phyloP scores from a whole-genome alignment of 2,888 invertebrate genomes.

The Gasteruption jaculator region DNA sequence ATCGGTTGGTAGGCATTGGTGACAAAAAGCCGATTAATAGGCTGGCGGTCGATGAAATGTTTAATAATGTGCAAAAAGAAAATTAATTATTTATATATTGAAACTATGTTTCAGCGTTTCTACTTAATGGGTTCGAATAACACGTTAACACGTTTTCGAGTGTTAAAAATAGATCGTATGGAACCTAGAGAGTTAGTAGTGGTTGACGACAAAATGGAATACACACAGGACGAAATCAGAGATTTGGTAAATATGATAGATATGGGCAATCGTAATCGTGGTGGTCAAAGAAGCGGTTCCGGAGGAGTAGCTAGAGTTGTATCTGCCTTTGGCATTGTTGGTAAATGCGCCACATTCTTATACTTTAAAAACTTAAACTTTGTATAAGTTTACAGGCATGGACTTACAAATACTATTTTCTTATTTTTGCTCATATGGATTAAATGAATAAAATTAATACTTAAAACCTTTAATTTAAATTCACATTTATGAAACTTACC shows the following conservation, averaged over 20 bases:
- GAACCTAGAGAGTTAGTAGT: constrained; percentile 76
- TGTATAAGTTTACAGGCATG: constrained; percentile 3
- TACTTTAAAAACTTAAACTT: too few relatives aligned
- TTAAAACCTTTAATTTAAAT: too few relatives aligned
- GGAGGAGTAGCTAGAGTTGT: constrained; percentile 70
- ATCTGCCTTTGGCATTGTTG: constrained; percentile 93
- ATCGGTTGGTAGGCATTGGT: too few relatives aligned
- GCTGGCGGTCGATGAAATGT: too few relatives aligned
- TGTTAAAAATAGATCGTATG: constrained; percentile 90
- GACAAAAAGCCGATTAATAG: too few relatives aligned
- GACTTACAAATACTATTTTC: not conserved
- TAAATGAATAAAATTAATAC: too few relatives aligned
- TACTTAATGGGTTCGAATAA: constrained; percentile 96
- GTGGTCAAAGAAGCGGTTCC: constrained; percentile 52
- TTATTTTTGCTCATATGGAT: too few relatives aligned
- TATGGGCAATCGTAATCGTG: constrained; percentile 61
- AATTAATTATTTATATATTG: too few relatives aligned
- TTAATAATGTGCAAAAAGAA: too few relatives aligned
- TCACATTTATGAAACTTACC: too few relatives aligned
- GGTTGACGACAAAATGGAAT: constrained; percentile 88
- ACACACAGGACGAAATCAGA: constrained; percentile 80
- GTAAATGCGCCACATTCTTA: too few relatives aligned
- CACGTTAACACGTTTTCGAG: constrained; percentile 83
- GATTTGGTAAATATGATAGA: constrained; percentile 77
- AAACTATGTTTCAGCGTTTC: constrained; percentile 81